phyloP scores from a whole-genome alignment of 2,888 invertebrate species.

The Cantharis lateralis region DNA sequence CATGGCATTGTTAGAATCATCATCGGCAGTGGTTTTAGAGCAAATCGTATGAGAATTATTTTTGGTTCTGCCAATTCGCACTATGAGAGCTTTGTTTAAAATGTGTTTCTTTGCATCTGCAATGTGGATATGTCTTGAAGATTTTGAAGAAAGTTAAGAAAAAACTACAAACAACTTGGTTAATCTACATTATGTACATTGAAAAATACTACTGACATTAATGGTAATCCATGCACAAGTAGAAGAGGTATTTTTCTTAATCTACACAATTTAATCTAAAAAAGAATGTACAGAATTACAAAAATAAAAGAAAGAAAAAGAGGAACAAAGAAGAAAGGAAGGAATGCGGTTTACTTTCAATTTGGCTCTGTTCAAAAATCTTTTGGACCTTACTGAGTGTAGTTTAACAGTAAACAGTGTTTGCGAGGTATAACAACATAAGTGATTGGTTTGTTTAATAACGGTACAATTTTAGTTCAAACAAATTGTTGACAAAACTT shows the following conservation, averaged over 20 bases:
- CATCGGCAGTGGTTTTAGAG: slow-evolving; percentile 51
- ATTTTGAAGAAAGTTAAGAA: slow-evolving; percentile 7
- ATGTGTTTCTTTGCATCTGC: slow-evolving; percentile 52
- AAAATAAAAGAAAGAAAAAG: neutral
- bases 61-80: slow-evolving; percentile 53
- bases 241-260: slow-evolving; percentile 38
- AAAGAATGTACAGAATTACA: neutral
- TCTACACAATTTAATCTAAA: neutral
- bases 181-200: slow-evolving; percentile 17
- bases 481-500: neutral
- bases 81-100: slow-evolving; percentile 56
- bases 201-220: slow-evolving; percentile 28
- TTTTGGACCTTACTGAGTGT: neutral
- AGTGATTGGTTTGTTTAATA: neutral
- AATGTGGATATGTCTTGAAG: slow-evolving; percentile 27
- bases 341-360: neutral
- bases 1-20: slow-evolving; percentile 44
- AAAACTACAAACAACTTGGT: slow-evolving; percentile 19
- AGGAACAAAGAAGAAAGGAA: neutral
- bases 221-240: slow-evolving; percentile 41
- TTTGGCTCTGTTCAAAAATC: neutral
- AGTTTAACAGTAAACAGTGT: neutral
- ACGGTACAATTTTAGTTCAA: neutral
- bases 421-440: neutral
- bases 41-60: slow-evolving; percentile 49